These are phyloP conservation scores for Odontophorus gujanensis DNA, from an alignment of 2,113 vertebrate species.

Conservation along the genomic window DNA sequence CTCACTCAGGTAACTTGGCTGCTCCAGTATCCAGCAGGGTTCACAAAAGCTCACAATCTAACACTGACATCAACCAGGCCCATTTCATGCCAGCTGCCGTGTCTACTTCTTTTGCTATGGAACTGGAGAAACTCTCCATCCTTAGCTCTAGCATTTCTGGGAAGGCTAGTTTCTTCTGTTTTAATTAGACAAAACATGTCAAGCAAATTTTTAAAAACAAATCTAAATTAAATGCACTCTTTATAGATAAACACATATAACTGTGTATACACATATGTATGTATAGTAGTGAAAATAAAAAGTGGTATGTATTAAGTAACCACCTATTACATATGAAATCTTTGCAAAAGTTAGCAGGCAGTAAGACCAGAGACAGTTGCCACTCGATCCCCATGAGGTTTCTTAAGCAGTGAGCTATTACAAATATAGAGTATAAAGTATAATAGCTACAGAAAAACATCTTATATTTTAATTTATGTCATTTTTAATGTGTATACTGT, in stretches of 20 bases:
- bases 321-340: not conserved
- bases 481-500: not conserved
- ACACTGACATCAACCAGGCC: rapidly evolving
- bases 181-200: not conserved
- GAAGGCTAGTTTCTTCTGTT: not conserved
- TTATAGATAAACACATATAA: not conserved
- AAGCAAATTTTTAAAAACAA: not conserved
- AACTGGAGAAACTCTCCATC: not conserved
- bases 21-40: rapidly evolving
- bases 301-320: not conserved
- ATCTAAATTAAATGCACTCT: not conserved
- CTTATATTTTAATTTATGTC: not conserved
- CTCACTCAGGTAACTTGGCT: not conserved
- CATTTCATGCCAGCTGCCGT: not conserved
- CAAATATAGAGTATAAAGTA: not conserved
- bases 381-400: not conserved
- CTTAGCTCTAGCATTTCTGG: not conserved
- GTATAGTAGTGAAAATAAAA: not conserved
- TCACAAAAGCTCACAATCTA: not conserved
- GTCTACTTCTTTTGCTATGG: not conserved
- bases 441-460: not conserved
- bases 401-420: not conserved
- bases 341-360: not conserved
- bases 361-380: not conserved
- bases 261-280: not conserved